Percentiles rank a stretch among this genome's conserved stretches.
Evolutionary conservation across 2,113 vertebrate genomes (phyloP).

Genomic region (Pseudonaja textilis): DNA sequence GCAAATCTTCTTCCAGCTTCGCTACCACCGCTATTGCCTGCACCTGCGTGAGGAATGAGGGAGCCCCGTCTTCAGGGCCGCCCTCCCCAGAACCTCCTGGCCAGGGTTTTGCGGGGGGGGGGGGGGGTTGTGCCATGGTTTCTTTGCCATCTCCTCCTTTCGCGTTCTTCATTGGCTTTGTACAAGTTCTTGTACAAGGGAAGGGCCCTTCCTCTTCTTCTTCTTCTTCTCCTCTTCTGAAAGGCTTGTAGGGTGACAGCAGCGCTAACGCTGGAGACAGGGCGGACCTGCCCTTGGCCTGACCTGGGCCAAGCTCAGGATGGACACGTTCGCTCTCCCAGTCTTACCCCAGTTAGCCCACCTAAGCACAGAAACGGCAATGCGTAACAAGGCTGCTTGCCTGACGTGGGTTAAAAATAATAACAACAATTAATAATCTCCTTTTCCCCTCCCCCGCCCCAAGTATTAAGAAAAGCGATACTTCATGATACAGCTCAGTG

Average conservation of each 20-base stretch:
- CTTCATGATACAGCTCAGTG: constrained; percentile 43
- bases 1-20: constrained; percentile 98
- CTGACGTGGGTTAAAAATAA: constrained; percentile 55
- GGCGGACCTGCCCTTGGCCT: constrained; percentile 16
- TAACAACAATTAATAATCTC: background rate
- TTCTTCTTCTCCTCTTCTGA: constrained; percentile 44
- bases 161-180: constrained; percentile 37
- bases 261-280: constrained; percentile 46
- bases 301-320: background rate
- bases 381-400: constrained; percentile 44
- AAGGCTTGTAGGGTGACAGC: constrained; percentile 53
- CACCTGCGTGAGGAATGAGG: constrained; percentile 95
- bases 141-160: constrained; percentile 44
- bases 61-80: background rate
- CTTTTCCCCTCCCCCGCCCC: constrained; percentile 23
- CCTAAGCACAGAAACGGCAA: constrained; percentile 68
- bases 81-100: background rate
- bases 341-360: constrained; percentile 56
- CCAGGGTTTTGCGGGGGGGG: constrained; percentile 3
- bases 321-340: constrained; percentile 12
- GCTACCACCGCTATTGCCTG: constrained; percentile 96
- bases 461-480: constrained; percentile 48
- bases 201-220: constrained; percentile 24
- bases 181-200: constrained; percentile 52
- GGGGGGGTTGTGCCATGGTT: constrained; percentile 7